These are phyloP conservation scores for Erebia epiphron DNA, from an alignment of 2,888 invertebrate species.

Conservation along the genomic window DNA sequence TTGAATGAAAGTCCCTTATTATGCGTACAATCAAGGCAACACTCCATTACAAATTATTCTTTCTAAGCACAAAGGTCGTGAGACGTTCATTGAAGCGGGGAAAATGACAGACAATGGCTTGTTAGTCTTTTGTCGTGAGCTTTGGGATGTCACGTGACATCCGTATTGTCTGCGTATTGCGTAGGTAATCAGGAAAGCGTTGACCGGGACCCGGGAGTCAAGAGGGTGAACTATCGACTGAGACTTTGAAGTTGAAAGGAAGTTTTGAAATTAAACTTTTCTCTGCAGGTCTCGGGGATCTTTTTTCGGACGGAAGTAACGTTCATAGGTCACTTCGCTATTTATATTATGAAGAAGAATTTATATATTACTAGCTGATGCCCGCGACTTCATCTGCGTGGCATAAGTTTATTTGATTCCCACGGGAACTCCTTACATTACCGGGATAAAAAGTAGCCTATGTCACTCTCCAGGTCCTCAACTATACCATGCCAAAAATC, in stretches of 20 bases:
- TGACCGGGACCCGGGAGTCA: slow-evolving; percentile 61
- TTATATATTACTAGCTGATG: background rate
- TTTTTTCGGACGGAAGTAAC: too few relatives aligned
- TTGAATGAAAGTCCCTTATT: background rate
- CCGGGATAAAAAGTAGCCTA: too few relatives aligned
- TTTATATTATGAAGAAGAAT: too few relatives aligned
- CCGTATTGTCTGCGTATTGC: slow-evolving; percentile 64
- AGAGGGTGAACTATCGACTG: slow-evolving; percentile 27
- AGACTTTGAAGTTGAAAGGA: background rate
- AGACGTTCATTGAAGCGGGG: slow-evolving; percentile 42
- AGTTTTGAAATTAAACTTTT: background rate
- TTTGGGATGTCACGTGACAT: slow-evolving; percentile 67
- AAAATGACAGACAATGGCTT: slow-evolving; percentile 72
- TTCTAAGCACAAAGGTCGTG: slow-evolving; percentile 39
- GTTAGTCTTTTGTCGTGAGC: slow-evolving; percentile 74
- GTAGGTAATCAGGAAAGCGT: slow-evolving; percentile 67
- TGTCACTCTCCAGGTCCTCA: background rate
- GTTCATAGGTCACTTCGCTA: too few relatives aligned
- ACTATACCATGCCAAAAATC: too few relatives aligned
- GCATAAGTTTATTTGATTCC: too few relatives aligned
- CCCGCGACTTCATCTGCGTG: too few relatives aligned
- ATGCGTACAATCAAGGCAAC: slow-evolving; percentile 9
- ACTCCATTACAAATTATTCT: slow-evolving; percentile 29
- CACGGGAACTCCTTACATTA: too few relatives aligned
- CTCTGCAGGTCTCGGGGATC: too few relatives aligned